Evolutionary conservation across 1,140 invertebrate genomes (phyloP), one percentile per base, ranked within the genome.

Genomic region (Pseudomyrmex gracilis): DNA sequence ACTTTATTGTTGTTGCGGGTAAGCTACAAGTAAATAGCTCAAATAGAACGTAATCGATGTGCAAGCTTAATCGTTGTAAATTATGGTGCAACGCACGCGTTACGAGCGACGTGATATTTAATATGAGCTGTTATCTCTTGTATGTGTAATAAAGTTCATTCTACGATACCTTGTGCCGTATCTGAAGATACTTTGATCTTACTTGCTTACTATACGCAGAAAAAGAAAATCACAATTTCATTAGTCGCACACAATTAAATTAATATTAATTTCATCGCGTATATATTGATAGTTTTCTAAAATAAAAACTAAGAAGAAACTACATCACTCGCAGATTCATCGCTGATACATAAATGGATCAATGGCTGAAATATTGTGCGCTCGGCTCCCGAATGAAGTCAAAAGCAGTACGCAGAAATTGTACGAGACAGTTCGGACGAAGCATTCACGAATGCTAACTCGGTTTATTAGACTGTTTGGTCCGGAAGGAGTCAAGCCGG

Each of bases 371-470:
- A 80, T 78, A 58, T 60, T 70, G 76, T 43, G 76, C 43, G 76
- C n/a, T 7, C 53, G 20, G 20, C 43, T 34, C 34, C 43, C 66
- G 76, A 70, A 78, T 20, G 76, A 80, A 80, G 76, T 66, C 66
- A 12, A 55, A 78, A 58, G 43, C 45, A 70, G 58, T 45, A 12
- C 43, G 57, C 71, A 82, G 78, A 82, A 82, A 82, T 82, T 74
- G 78, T 82, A 64, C 78, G 78, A 74, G 78, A 74, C 67, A 82
- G 78, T 51, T 51, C 70, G 67, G 78, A 80, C 76, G 76, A 80
- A 80, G 76, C 76, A 80, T 80, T 80, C 76, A 80, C 76, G 53
- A 80, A 80, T 80, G 78, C 71, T 82, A 82, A 82, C 71, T 82
- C 68, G 68, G 71, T 74, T 82, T 82, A 82, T 82, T 82, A 74